Base-by-base conservation (phyloP, 2,113 vertebrate species). In the Silurus asotus region DNA sequence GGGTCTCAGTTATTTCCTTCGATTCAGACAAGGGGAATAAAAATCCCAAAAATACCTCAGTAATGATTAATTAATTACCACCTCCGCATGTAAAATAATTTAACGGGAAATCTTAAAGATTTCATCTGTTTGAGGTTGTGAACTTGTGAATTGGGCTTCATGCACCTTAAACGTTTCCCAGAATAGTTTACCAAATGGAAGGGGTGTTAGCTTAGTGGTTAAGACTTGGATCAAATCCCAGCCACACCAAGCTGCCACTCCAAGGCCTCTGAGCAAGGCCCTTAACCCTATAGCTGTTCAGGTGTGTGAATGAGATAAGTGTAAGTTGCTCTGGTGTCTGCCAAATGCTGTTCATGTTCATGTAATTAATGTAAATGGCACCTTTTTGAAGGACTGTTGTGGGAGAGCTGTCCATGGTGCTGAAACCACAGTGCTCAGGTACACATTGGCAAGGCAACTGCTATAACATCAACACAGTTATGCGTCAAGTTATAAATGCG, bases 401-500 rank as follows among this genome's bases (percentile, higher is more conserved):
- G 37, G 37, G 10, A 55, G 75, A 10, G 55, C 76, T 79, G 55
- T 79, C 55, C 76, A 19, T 79, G 76, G 76, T 79, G 55, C 55
- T 79, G 76, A 79, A 58, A 37, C 37, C 0, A 2, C 51, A 0
- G 14, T 28, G 13, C n/a, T 51, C 48, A 49, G 48, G 49, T n/a
- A 1, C 6, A 45, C 28, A 19, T 19, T 9, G 15, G 15, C 37
- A 72, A 45, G 37, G 2, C 28, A 69, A 6, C 13, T 17, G 28
- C 14, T 6, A 7, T 5, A 74, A 49, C 45, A 74, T 74, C 19
- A 5, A 48, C 17, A 49, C 45, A 5, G 45, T 37, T 37, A 37
- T 37, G 1, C 37, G 1, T 2, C 37, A 3, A 37, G 2, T 37
- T 37, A 37, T 37, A 2, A 37, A 37, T 37, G 37, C 37, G 37